Evolutionary conservation across 2,888 invertebrate species (phyloP).

Genomic region (Trachelus iudaicus): DNA sequence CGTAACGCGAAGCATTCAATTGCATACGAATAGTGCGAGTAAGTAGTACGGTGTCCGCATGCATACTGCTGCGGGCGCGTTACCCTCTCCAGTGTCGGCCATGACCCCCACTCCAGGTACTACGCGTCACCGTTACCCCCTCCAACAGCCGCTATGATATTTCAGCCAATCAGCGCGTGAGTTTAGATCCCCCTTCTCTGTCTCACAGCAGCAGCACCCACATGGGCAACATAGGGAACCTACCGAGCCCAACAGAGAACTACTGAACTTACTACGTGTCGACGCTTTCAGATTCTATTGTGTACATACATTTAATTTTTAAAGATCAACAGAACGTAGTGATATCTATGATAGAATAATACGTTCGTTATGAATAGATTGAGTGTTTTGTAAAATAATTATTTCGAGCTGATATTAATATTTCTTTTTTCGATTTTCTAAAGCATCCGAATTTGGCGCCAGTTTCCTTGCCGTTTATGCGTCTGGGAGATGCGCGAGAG

Average conservation of each 20-base stretch:
- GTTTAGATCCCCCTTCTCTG: neutral
- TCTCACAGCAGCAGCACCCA: neutral
- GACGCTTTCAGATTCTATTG: neutral
- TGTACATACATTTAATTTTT: neutral
- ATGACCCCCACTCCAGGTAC: conserved; percentile 18
- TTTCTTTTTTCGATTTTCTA: neutral
- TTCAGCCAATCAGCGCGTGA: neutral
- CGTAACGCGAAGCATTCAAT: neutral
- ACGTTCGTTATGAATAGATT: neutral
- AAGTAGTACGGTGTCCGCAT: conserved; percentile 48
- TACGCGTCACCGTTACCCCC: conserved; percentile 17
- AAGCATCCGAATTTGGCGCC: neutral
- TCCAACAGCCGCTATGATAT: neutral
- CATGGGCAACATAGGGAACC: neutral
- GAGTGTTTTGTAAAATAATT: neutral
- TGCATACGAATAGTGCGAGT: neutral
- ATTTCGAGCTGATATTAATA: neutral
- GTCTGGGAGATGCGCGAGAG: neutral
- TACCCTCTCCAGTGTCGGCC: conserved; percentile 34
- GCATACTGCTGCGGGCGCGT: conserved; percentile 51
- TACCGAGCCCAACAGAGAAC: neutral
- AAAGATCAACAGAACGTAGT: neutral
- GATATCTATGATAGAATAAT: neutral
- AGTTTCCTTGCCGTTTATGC: neutral
- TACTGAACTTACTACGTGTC: neutral